These are phyloP conservation scores for Hemiscyllium ocellatum DNA, from an alignment of 2,113 vertebrate species.

Conservation along the genomic window DNA sequence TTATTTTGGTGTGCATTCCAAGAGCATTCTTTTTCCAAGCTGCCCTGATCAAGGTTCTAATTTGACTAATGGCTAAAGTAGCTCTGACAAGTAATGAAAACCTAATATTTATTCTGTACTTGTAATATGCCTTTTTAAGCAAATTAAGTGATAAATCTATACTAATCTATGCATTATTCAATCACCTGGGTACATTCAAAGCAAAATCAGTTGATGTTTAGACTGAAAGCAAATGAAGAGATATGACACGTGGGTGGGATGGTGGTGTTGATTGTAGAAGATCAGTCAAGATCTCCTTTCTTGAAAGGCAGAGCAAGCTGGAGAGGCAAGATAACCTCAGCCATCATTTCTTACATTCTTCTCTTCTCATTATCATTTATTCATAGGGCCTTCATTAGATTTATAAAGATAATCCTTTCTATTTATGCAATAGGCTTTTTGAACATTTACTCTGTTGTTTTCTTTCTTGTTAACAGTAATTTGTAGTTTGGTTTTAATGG, in stretches of 20 bases:
- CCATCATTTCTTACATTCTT: too few species aligned
- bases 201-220: background rate
- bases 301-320: background rate
- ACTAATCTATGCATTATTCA: background rate
- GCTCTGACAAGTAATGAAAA: background rate
- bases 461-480: background rate
- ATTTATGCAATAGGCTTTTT: background rate
- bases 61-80: background rate
- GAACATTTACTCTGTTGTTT: background rate
- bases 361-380: background rate
- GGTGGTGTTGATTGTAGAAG: background rate
- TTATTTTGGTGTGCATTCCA: too few species aligned
- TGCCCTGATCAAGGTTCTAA: background rate
- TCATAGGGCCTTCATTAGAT: background rate
- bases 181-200: background rate
- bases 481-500: background rate
- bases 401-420: background rate
- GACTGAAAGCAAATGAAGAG: background rate
- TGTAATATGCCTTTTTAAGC: background rate
- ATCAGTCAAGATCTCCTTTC: background rate
- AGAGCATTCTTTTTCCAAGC: background rate
- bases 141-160: background rate
- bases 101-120: background rate
- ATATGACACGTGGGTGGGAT: background rate
- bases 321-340: background rate